phyloP scores from a whole-genome alignment of 2,888 invertebrate species.

The Drosophila multiciliata region DNA sequence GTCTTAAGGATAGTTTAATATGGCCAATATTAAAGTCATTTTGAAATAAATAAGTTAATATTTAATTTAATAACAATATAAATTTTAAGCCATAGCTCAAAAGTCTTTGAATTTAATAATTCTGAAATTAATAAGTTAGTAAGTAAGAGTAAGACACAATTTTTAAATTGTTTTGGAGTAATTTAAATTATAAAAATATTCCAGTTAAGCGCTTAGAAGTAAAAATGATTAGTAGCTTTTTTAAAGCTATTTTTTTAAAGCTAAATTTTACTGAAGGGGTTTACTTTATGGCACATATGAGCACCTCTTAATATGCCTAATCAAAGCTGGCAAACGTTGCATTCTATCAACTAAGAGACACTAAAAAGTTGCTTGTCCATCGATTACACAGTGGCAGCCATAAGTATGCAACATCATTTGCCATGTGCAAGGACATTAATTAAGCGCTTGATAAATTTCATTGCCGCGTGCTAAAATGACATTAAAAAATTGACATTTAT shows the following conservation, averaged over 20 bases:
- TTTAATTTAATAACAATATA: background rate
- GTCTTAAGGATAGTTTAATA: no score
- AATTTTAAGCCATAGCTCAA: background rate
- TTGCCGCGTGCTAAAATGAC: constrained; percentile 66
- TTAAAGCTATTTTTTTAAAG: background rate
- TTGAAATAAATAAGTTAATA: background rate
- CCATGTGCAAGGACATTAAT: constrained; percentile 56
- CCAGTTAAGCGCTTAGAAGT: background rate
- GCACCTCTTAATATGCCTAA: background rate
- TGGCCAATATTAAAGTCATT: background rate
- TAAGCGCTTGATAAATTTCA: constrained; percentile 74
- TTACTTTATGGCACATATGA: no score
- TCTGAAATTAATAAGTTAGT: background rate
- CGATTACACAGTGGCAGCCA: constrained; percentile 15
- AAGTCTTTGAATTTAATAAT: background rate
- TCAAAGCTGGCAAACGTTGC: background rate
- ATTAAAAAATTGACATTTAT: constrained; percentile 75
- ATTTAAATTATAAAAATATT: accelerated
- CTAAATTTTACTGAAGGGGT: background rate
- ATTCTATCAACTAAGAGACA: background rate
- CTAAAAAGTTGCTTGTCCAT: background rate
- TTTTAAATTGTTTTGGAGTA: background rate
- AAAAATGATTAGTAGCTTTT: background rate
- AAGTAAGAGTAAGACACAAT: no score
- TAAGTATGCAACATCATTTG: constrained; percentile 54